phyloP scores from a whole-genome alignment of 1,140 invertebrate genomes.

The Drosophila kurseongensis region DNA sequence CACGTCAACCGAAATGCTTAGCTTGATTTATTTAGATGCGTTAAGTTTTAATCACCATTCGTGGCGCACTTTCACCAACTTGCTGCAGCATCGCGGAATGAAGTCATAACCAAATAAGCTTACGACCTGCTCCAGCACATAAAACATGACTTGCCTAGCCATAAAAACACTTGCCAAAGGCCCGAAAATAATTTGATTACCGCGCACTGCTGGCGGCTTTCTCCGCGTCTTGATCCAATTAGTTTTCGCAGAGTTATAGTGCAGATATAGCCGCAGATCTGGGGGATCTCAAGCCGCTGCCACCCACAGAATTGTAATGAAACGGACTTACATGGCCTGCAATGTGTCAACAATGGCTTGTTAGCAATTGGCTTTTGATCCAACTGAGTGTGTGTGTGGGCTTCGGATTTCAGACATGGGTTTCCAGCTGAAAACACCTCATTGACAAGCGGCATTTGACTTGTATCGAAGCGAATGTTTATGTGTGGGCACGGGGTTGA shows the following conservation, averaged over 20 bases:
- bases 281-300: slow-evolving; percentile 18
- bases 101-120: slow-evolving; percentile 80
- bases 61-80: slow-evolving; percentile 61
- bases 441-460: slow-evolving; percentile 63
- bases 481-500: slow-evolving; percentile 25
- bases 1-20: slow-evolving; percentile 38
- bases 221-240: slow-evolving; percentile 50
- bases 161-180: slow-evolving; percentile 41
- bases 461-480: not conserved
- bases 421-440: slow-evolving; percentile 59
- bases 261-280: not conserved
- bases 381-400: slow-evolving; percentile 31
- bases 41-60: slow-evolving; percentile 37
- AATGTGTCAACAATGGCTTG: slow-evolving; percentile 82
- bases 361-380: slow-evolving; percentile 59
- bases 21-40: slow-evolving; percentile 72
- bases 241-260: slow-evolving; percentile 4
- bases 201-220: slow-evolving; percentile 30
- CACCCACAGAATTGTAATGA: slow-evolving; percentile 66
- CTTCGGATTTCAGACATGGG: slow-evolving; percentile 54
- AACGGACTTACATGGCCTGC: slow-evolving; percentile 72
- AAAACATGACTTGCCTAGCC: slow-evolving; percentile 50
- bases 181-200: slow-evolving; percentile 53
- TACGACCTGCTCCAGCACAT: slow-evolving; percentile 40
- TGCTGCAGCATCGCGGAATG: slow-evolving; percentile 57